Base-by-base conservation (phyloP, 2,797 vertebrate genomes). In the Clamator glandarius region DNA sequence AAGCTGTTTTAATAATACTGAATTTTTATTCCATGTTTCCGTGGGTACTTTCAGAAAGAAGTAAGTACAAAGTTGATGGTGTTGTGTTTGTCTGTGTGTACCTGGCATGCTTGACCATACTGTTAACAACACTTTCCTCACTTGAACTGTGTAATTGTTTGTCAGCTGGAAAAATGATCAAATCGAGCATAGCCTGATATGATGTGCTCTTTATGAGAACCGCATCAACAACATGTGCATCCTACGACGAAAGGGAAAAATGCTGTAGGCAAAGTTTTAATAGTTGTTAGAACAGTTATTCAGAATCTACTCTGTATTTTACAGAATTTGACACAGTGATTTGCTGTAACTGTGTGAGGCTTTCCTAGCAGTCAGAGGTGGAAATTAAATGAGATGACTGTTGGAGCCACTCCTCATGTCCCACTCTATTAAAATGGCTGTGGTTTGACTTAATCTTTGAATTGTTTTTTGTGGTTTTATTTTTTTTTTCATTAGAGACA, bases 21-120 rank as follows among this genome's bases (percentile, higher is more conserved):
- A 92, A 92, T 94, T 97, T 97, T 97, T 95, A 93, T 97, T 97
- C 91, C 95, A 89, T 96, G 97, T 97, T 97, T 97, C 95, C 97
- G 58, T 96, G 96, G 96, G 82, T 96, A 93, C 92, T 97, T 94
- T 95, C 95, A 97, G 96, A 97, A 98, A 94, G 94, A 97, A 96
- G 97, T 95, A 97, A 97, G 97, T 96, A 96, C 21, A 72, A 28
- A 0, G 15, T 62, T 29, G 63, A 69, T 83, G 72, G 28, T 83
- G 89, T 93, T 91, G 94, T 95, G 91, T 95, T 89, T 86, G 89
- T 93, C 54, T 88, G 83, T 95, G 96, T 95, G 85, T 89, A 84
- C 94, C 87, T 94, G 94, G 95, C 96, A 95, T 94, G 94, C 85
- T 91, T 92, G 74, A 93, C 79, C 51, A 51, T 89, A 66, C 41